Evolutionary conservation across 2,888 invertebrate species (phyloP), one percentile per base, ranked within the genome.

Genomic region (Chymomyza amoena): DNA sequence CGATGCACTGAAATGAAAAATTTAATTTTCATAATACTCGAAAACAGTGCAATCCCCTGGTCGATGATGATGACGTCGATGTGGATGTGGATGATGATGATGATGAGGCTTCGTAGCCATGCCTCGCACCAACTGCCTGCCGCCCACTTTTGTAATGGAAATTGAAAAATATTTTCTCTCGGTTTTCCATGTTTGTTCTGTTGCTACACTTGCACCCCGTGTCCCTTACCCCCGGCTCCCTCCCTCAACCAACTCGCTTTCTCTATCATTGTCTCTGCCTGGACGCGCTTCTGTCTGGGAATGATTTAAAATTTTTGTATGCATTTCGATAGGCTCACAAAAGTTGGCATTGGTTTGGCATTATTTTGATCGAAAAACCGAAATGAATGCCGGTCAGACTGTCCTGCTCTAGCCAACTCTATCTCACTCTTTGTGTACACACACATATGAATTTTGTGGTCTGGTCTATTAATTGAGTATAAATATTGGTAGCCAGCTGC

Each of bases 1-100:
- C 69, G 72, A 80, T 78, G 83, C 85, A 84, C 70, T 81, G 80
- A 87, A 83, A 87, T 87, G 87, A 85, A 87, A 87, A 84, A 87
- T 84, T 87, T 81, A 84, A 84, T 84, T 84, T 84, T 84, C 87
- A 84, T 84, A 84, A 86, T 86, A 81, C 84, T 80, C 81, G 66
- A 77, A 80, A 85, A 76, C 82, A 74, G 73, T 76, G 69, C 72
- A 82, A 77, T 72, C 69, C 75, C 36, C 66, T 68, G 62, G 45
- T 36, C 56, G 54, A 13, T 68, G 39, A 45, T 45, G 39, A 45
- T 45, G 39, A 45, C 72, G 70, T n/a, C n/a, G n/a, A n/a, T n/a
- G n/a, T n/a, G n/a, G n/a, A n/a, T n/a, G n/a, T 68, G 45, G 65
- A 74, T 62, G 36, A 45, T 9, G 39, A 39, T 45, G 39, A 45